Evolutionary conservation across 2,888 invertebrate species (phyloP).

Genomic region (Hirtodrosophila histrioides): DNA sequence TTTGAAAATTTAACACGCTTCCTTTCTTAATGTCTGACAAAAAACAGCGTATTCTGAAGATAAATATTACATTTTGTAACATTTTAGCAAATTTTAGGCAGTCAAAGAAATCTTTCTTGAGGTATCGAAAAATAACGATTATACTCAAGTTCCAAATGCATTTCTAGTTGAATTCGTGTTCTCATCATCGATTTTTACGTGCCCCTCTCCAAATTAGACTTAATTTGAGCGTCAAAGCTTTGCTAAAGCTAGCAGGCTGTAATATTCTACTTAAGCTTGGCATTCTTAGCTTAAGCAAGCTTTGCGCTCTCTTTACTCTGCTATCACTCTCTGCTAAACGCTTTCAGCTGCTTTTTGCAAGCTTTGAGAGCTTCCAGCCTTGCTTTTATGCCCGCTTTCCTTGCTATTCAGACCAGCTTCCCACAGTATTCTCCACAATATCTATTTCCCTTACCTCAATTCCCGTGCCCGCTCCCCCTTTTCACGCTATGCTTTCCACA

Average conservation of each 20-base stretch:
- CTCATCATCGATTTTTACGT: constrained; percentile 4
- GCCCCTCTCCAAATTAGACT: constrained; percentile 4
- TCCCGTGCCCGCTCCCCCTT: constrained; percentile 56
- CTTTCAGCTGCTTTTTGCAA: constrained; percentile 43
- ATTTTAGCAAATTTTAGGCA: too few species aligned
- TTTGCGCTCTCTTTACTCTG: constrained; percentile 16
- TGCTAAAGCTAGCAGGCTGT: not conserved
- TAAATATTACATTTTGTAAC: too few species aligned
- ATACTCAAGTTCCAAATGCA: too few species aligned
- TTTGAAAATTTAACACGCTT: too few species aligned
- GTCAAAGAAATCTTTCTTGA: too few species aligned
- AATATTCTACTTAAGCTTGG: constrained; percentile 3
- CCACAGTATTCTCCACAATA: constrained; percentile 15
- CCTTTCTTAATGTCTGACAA: too few species aligned
- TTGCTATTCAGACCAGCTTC: constrained; percentile 49
- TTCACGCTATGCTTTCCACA: constrained; percentile 77
- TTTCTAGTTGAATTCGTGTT: not conserved
- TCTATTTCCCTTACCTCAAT: constrained; percentile 9
- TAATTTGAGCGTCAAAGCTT: constrained; percentile 9
- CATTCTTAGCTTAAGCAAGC: constrained; percentile 5
- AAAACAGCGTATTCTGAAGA: too few species aligned
- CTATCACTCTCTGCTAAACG: constrained; percentile 20
- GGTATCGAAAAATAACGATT: too few species aligned
- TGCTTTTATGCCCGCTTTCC: constrained; percentile 51
- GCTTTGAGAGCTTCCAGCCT: constrained; percentile 42